These are phyloP conservation scores for Chaetodon trifasciatus DNA, from an alignment of 2,797 vertebrate genomes.

Conservation along the genomic window DNA sequence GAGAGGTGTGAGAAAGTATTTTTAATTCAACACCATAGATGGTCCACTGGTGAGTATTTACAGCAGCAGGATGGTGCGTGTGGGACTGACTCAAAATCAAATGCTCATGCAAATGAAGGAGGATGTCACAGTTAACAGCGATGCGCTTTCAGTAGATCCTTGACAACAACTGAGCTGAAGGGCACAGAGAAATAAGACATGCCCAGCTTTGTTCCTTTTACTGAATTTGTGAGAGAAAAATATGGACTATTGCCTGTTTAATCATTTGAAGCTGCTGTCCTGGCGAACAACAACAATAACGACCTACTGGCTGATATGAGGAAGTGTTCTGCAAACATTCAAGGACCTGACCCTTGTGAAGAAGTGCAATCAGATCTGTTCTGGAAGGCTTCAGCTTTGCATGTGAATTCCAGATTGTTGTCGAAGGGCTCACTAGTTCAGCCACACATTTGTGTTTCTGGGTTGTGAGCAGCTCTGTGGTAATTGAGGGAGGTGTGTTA, in stretches of 20 bases:
- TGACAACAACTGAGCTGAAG: not conserved
- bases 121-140: not conserved
- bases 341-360: not conserved
- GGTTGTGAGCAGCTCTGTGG: slow-evolving; percentile 2
- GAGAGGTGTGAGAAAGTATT: slow-evolving; percentile 26
- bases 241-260: not conserved
- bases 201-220: not conserved
- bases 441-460: slow-evolving; percentile 29
- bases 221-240: slow-evolving; percentile 5
- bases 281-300: not conserved
- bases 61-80: slow-evolving; percentile 5
- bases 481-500: slow-evolving; percentile 7
- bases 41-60: slow-evolving; percentile 6
- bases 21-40: slow-evolving; percentile 11
- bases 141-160: not conserved
- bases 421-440: slow-evolving; percentile 35
- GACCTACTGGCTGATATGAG: not conserved
- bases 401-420: slow-evolving; percentile 14
- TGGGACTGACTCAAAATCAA: slow-evolving; percentile 13
- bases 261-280: not conserved
- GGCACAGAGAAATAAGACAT: not conserved
- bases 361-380: not conserved
- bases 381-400: not conserved
- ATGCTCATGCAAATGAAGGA: not conserved
- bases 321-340: slow-evolving; percentile 1